These are phyloP conservation scores for Andrena trimmerana DNA, from an alignment of 2,888 invertebrate species.

Conservation along the genomic window DNA sequence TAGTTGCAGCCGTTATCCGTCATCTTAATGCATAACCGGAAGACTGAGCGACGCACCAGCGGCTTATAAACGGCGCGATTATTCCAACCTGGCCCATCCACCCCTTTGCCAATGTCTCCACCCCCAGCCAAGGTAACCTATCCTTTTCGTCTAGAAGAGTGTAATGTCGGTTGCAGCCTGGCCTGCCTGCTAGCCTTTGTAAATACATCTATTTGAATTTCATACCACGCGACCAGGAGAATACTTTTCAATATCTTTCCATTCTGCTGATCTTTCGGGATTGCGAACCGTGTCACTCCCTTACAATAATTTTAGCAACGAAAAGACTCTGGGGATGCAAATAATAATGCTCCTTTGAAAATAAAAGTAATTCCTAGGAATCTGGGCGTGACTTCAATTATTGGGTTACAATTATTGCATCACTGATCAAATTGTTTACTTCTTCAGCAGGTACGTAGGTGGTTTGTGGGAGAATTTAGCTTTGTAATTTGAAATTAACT, in stretches of 20 bases:
- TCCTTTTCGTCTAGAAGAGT: conserved; percentile 37
- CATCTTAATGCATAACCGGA: conserved; percentile 80
- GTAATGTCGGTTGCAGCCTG: conserved; percentile 49
- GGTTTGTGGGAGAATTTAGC: too few species aligned
- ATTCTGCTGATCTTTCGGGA: conserved; percentile 36
- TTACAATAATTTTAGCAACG: not conserved
- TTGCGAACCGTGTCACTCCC: not conserved
- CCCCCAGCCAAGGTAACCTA: conserved; percentile 12
- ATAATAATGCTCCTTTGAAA: not conserved
- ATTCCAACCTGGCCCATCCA: conserved; percentile 72
- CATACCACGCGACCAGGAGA: conserved; percentile 67
- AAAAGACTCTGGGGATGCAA: not conserved
- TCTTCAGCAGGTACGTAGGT: too few species aligned
- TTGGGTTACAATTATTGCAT: too few species aligned
- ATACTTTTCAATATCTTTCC: conserved; percentile 75
- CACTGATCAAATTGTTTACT: too few species aligned
- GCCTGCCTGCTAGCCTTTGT: conserved; percentile 57
- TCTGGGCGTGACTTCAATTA: too few species aligned
- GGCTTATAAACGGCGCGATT: conserved; percentile 82
- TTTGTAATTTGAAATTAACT: too few species aligned
- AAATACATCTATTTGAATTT: conserved; percentile 76
- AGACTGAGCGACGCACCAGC: conserved; percentile 74
- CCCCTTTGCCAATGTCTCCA: conserved; percentile 32
- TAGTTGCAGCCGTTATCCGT: conserved; percentile 79
- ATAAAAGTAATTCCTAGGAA: too few species aligned